Evolutionary conservation across 1,140 invertebrate genomes (phyloP), one percentile per base, ranked within the genome.

Genomic region (Prorops nasuta): DNA sequence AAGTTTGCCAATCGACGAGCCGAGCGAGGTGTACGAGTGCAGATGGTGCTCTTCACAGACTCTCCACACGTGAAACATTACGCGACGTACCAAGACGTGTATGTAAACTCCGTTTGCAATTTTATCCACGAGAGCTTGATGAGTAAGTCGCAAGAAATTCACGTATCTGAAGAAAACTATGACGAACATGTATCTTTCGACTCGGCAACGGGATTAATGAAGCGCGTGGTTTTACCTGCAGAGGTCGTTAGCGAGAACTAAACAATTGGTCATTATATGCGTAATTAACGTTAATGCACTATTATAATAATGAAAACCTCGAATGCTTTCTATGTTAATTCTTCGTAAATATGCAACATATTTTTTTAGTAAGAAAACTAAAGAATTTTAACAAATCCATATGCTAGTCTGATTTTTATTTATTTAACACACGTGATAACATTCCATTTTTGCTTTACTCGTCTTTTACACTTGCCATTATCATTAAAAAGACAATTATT

Each of bases 41-140:
- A 79, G 9, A 70, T 78, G 9, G 72, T 85, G 8, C 79, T 84
- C 20, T 89, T 86, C 64, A 82, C 85, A 22, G 80, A 84, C 58
- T 86, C 85, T 3, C 79, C 83, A 17, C 87, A 90, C 68, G 87
- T 89, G 0, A 84, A 86, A 54, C 87, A 89, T 59, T 82, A 82
- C 54, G 73, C 74, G 17, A 76, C 79, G 19, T 81, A 88, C 62
- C 78, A 78, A 15, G 80, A 85, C 20, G 78, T 80, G 28, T 89
- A 89, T 64, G 72, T 83, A 1, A 79, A 81, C 31, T 79, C 78
- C 21, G 81, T 86, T 7, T 82, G 76, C 56, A 78, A 69, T 37
- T 86, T 86, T 58, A 76, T 86, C 2, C 79, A 81, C 40, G 80
- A 80, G 56, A 85, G 83, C 56, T 59, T 85, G 49, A 56, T 51